phyloP scores from a whole-genome alignment of 2,888 invertebrate genomes.

The Rhogogaster chlorosoma region DNA sequence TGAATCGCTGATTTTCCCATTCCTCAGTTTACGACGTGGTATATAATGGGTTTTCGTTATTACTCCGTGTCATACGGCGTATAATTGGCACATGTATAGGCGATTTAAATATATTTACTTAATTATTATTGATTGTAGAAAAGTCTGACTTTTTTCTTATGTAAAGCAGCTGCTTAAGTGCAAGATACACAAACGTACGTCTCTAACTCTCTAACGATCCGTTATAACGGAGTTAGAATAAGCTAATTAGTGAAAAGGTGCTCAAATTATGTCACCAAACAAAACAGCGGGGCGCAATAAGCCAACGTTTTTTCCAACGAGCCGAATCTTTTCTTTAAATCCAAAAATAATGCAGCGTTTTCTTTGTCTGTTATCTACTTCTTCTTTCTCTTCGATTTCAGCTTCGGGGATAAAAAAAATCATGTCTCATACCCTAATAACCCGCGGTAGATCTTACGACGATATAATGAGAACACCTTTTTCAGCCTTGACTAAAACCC shows the following conservation, averaged over 20 bases:
- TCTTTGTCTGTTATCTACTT: not conserved
- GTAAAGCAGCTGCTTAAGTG: constrained; percentile 39
- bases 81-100: not conserved
- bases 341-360: not conserved
- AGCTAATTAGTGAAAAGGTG: constrained; percentile 37
- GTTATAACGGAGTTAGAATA: constrained; percentile 42
- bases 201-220: constrained; percentile 9
- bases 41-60: not conserved
- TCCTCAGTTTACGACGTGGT: not conserved
- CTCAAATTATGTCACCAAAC: constrained; percentile 8
- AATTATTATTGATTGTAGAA: not conserved
- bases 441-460: not conserved
- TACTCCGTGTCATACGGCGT: not conserved
- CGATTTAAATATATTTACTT: constrained; percentile 8
- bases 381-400: not conserved
- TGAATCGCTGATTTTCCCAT: not conserved
- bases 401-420: not conserved
- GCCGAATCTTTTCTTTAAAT: not conserved
- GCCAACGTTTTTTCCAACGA: too few relatives aligned
- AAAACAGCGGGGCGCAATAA: not conserved
- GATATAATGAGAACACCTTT: constrained; percentile 55
- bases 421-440: not conserved
- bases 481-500: constrained; percentile 67
- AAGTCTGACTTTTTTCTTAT: not conserved
- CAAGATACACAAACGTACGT: constrained; percentile 6